Evolutionary conservation across 2,888 invertebrate species (phyloP).

Genomic region (Folsomia candida): DNA sequence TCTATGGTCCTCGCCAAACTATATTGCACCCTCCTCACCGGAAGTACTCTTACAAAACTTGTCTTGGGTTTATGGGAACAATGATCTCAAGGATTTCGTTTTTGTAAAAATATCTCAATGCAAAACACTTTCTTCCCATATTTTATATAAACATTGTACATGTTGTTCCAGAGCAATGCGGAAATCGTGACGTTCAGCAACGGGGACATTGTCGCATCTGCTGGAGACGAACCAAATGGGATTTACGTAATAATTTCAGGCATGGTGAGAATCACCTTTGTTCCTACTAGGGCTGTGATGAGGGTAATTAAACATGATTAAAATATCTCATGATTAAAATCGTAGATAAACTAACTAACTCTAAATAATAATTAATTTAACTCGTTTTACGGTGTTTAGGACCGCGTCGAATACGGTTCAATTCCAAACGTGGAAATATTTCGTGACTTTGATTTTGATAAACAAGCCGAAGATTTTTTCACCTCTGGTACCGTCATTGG

Average conservation of each 20-base stretch:
- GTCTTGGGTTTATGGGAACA: slow-evolving; percentile 38
- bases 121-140: neutral
- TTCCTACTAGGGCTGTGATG: slow-evolving; percentile 54
- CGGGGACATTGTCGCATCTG: slow-evolving; percentile 53
- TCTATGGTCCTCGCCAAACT: slow-evolving; percentile 47
- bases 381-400: slow-evolving; percentile 49
- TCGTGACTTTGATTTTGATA: slow-evolving; percentile 57
- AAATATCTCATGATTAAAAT: neutral
- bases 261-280: slow-evolving; percentile 53
- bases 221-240: slow-evolving; percentile 55
- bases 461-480: slow-evolving; percentile 60
- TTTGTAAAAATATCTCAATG: slow-evolving; percentile 42
- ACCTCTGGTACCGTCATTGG: slow-evolving; percentile 65
- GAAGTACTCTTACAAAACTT: slow-evolving; percentile 53
- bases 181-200: slow-evolving; percentile 52
- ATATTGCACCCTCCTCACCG: slow-evolving; percentile 41
- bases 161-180: slow-evolving; percentile 51
- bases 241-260: slow-evolving; percentile 57
- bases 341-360: no score
- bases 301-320: slow-evolving; percentile 20
- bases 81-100: slow-evolving; percentile 31
- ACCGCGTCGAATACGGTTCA: slow-evolving; percentile 57
- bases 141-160: neutral
- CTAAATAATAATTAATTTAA: no score
- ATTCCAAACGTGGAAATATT: slow-evolving; percentile 61